Evolutionary conservation across 2,113 vertebrate species (phyloP).

Genomic region (Coptodon bakossiorum): DNA sequence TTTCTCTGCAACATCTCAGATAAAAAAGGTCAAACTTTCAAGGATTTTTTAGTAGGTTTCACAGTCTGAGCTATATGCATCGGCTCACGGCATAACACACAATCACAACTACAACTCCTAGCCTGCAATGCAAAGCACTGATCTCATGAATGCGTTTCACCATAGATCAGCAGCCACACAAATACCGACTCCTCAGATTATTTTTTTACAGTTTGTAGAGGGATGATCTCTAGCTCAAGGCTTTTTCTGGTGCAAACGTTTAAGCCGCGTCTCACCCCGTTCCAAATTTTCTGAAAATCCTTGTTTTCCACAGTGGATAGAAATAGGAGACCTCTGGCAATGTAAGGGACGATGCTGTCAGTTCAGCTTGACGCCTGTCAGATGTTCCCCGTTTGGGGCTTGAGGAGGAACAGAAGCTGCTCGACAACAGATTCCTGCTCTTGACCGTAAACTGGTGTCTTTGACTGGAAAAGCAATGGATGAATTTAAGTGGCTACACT

Average conservation of each 20-base stretch:
- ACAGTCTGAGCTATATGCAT: background rate
- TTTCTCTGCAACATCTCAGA: background rate
- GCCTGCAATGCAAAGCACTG: background rate
- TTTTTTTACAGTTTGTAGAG: background rate
- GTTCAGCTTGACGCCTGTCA: constrained; percentile 14
- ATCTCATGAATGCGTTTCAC: background rate
- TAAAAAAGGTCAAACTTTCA: background rate
- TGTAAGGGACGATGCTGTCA: constrained; percentile 3
- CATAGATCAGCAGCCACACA: background rate
- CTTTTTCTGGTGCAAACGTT: background rate
- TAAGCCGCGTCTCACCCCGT: background rate
- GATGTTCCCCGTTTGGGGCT: constrained; percentile 11
- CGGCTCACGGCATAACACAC: background rate
- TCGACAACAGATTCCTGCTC: background rate
- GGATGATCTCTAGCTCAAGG: constrained; percentile 2
- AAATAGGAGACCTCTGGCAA: background rate
- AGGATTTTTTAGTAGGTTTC: background rate
- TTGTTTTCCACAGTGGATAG: constrained; percentile 14
- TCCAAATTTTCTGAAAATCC: background rate
- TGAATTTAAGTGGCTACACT: background rate
- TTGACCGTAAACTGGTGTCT: background rate
- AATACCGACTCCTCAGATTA: background rate
- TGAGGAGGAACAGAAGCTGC: background rate
- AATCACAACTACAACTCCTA: background rate
- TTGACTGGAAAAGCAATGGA: background rate